Percentiles rank a stretch among this genome's conserved stretches.
These are phyloP conservation scores for Drosophila robusta DNA, from an alignment of 2,888 invertebrate species.

Conservation along the genomic window DNA sequence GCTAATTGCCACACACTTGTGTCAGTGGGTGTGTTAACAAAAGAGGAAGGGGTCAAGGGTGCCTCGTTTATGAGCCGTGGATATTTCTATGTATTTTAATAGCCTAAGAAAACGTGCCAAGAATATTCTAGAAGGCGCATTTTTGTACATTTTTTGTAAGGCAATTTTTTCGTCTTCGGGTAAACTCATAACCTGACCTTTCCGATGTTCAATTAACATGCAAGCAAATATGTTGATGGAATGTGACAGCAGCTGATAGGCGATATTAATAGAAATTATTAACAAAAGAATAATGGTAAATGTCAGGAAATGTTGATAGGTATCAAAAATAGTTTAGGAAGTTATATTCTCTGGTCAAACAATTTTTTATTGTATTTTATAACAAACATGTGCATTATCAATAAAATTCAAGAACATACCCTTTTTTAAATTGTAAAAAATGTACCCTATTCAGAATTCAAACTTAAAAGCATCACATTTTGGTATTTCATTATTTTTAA, in stretches of 20 bases:
- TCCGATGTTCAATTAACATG: background rate
- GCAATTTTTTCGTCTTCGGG: background rate
- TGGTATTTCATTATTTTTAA: too few relatives aligned
- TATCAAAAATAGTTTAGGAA: background rate
- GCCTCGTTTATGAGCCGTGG: background rate
- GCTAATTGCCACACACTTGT: background rate
- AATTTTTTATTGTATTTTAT: too few relatives aligned
- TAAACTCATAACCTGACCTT: background rate
- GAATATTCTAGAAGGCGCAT: background rate
- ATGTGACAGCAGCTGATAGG: background rate
- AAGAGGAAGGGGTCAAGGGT: background rate
- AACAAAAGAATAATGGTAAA: background rate
- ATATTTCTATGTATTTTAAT: background rate
- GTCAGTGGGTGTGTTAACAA: background rate
- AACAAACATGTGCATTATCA: too few relatives aligned
- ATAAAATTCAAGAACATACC: too few relatives aligned
- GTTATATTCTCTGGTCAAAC: too few relatives aligned
- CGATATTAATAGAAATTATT: background rate
- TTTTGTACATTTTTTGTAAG: background rate
- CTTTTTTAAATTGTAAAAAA: too few relatives aligned
- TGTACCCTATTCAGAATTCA: too few relatives aligned
- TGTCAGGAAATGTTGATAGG: background rate
- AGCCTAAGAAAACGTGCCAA: background rate
- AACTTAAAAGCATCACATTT: too few relatives aligned
- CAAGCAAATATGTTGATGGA: background rate